Conservation (phyloP, 2,888 invertebrate genomes). For the Netelia fuscicornis region DNA sequence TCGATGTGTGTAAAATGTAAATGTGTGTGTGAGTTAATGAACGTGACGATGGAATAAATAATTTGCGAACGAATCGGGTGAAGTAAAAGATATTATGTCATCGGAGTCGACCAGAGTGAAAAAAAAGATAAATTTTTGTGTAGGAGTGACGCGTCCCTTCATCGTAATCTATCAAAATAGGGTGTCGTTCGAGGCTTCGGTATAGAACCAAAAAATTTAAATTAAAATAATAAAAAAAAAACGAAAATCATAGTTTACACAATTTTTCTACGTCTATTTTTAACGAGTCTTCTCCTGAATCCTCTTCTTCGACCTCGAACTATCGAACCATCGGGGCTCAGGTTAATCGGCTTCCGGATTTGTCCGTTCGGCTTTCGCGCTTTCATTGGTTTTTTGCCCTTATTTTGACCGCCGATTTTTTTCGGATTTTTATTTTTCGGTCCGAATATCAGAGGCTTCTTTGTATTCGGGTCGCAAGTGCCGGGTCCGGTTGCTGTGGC, state of each 20-base stretch:
- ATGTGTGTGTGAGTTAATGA: slow-evolving; percentile 30
- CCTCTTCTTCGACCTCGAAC: slow-evolving; percentile 71
- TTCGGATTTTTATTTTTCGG: slow-evolving; percentile 68
- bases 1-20: neutral
- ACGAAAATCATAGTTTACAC: slow-evolving; percentile 38
- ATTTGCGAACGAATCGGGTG: slow-evolving; percentile 52
- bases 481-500: slow-evolving; percentile 80
- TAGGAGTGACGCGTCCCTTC: slow-evolving; percentile 55
- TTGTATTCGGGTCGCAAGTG: slow-evolving; percentile 77
- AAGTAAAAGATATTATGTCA: slow-evolving; percentile 29
- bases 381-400: slow-evolving; percentile 69
- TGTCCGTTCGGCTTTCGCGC: slow-evolving; percentile 71
- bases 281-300: slow-evolving; percentile 72
- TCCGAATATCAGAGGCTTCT: slow-evolving; percentile 75
- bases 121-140: slow-evolving; percentile 19
- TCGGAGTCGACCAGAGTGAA: slow-evolving; percentile 8
- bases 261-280: slow-evolving; percentile 74
- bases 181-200: slow-evolving; percentile 55
- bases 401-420: slow-evolving; percentile 50
- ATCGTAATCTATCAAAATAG: slow-evolving; percentile 35
- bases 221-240: slow-evolving; percentile 14
- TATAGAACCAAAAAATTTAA: slow-evolving; percentile 15
- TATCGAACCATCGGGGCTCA: slow-evolving; percentile 71
- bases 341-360: slow-evolving; percentile 68
- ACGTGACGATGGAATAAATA: slow-evolving; percentile 62